Evolutionary conservation across 2,797 vertebrate species (phyloP).

Genomic region (Propithecus deckenii): DNA sequence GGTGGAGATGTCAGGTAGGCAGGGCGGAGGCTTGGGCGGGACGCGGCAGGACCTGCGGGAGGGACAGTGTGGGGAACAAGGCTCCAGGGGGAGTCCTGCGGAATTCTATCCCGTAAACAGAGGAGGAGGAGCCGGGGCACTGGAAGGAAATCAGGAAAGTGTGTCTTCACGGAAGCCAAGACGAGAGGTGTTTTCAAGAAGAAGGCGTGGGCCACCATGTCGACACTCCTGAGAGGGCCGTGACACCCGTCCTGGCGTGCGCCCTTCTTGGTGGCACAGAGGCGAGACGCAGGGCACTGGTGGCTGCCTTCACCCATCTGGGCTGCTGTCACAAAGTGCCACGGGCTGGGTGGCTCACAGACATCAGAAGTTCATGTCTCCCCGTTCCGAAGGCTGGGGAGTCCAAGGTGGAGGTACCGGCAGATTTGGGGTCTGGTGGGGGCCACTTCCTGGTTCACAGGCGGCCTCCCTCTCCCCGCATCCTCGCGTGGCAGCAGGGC

Average conservation of each 20-base stretch:
- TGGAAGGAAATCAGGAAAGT: not conserved
- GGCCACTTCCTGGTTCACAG: not conserved
- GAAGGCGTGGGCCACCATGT: fast-evolving
- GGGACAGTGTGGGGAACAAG: too few relatives aligned
- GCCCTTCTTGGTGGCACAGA: not conserved
- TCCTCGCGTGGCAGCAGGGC: too few relatives aligned
- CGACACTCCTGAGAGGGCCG: not conserved
- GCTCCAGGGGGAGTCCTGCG: not conserved
- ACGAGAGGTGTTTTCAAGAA: not conserved
- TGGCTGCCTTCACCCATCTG: not conserved
- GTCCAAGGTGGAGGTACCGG: not conserved
- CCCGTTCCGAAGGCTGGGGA: not conserved
- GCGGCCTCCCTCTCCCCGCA: not conserved
- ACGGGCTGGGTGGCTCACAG: not conserved
- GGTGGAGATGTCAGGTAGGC: not conserved
- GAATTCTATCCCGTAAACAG: not conserved
- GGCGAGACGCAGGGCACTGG: not conserved
- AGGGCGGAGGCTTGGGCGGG: not conserved
- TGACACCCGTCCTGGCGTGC: not conserved
- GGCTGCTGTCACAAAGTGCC: not conserved
- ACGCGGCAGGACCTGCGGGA: not conserved
- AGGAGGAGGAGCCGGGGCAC: not conserved
- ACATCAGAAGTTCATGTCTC: not conserved
- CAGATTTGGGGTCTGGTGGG: not conserved
- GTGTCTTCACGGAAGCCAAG: not conserved